These are phyloP conservation scores for Tamandua tetradactyla DNA, from an alignment of 2,797 vertebrate genomes.

Conservation along the genomic window DNA sequence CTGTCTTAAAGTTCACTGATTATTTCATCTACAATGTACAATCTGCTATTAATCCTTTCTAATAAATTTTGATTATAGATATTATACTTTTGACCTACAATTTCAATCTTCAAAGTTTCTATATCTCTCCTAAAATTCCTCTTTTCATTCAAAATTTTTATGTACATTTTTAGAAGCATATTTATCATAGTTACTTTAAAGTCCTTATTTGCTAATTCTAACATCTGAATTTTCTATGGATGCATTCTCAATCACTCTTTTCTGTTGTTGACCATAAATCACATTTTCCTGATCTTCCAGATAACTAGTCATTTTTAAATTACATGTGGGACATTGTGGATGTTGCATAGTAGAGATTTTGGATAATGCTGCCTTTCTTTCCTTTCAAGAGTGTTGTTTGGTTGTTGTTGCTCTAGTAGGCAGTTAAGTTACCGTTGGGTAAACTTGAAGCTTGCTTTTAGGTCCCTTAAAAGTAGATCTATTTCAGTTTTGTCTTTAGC, in stretches of 20 bases:
- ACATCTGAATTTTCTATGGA: background rate
- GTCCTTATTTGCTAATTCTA: background rate
- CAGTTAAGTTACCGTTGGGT: background rate
- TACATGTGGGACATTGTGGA: background rate
- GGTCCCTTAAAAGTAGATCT: background rate
- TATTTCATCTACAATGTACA: background rate
- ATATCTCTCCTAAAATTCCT: background rate
- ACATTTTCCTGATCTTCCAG: background rate
- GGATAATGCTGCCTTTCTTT: background rate
- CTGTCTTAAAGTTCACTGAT: background rate
- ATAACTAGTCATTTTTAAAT: background rate
- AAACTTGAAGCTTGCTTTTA: background rate
- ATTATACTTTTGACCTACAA: background rate
- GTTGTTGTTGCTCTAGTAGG: background rate
- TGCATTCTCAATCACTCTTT: background rate
- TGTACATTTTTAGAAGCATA: background rate
- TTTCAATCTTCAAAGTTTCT: background rate
- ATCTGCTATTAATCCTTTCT: background rate
- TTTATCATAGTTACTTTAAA: background rate
- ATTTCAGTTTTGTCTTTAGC: background rate
- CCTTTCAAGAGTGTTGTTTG: background rate
- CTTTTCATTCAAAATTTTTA: background rate
- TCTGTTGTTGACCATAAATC: background rate
- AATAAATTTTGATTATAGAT: background rate
- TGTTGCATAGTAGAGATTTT: background rate